Conservation (phyloP, 2,113 vertebrate genomes). For the Aspiorhynchus laticeps region DNA sequence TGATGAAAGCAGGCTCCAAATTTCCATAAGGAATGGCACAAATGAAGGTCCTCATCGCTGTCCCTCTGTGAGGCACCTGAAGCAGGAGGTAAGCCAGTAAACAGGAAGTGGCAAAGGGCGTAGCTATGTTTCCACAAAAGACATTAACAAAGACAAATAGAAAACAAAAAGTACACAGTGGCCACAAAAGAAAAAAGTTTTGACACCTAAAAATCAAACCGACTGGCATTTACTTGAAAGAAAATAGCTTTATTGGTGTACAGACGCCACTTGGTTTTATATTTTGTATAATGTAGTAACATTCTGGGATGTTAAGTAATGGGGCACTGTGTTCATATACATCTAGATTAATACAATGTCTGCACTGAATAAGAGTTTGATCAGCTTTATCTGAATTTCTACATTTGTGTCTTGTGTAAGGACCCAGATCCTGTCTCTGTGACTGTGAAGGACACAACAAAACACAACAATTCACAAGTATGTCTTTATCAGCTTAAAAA, state of each 20-base stretch:
- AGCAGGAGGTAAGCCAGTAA: conserved; percentile 57
- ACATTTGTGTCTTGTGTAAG: conserved; percentile 28
- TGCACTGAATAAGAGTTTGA: neutral
- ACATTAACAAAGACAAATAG: neutral
- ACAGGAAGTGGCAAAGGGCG: neutral
- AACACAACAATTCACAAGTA: conserved; percentile 47
- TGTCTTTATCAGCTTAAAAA: neutral
- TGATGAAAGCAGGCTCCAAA: conserved; percentile 69
- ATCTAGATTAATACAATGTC: neutral
- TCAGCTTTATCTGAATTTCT: neutral
- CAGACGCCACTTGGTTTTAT: neutral
- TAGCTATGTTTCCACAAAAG: neutral
- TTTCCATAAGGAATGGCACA: conserved; percentile 64
- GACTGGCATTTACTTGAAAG: neutral
- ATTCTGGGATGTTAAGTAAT: neutral
- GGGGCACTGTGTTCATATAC: neutral
- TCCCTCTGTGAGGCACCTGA: conserved; percentile 57
- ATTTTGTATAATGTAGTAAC: neutral
- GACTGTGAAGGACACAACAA: neutral
- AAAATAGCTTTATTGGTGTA: neutral
- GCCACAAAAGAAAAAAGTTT: neutral
- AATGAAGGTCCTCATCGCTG: conserved; percentile 56
- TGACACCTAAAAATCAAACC: neutral
- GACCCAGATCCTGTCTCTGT: conserved; percentile 30
- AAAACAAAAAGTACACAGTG: neutral